phyloP scores from a whole-genome alignment of 2,888 invertebrate species.

The Acrobasis suavella region DNA sequence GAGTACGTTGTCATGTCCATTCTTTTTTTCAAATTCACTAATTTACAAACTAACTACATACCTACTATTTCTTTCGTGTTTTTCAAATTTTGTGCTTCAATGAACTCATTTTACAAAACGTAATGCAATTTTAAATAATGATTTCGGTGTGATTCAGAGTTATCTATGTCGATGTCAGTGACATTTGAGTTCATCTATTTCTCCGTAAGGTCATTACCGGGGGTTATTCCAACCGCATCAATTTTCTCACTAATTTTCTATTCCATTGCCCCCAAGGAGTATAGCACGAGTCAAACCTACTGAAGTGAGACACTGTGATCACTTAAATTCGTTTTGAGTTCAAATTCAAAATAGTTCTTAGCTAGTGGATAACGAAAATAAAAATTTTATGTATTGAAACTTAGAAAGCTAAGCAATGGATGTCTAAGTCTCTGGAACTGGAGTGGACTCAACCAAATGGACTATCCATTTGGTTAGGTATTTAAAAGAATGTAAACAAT shows the following conservation, averaged over 20 bases:
- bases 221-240: slow-evolving; percentile 59
- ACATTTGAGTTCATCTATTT: slow-evolving; percentile 54
- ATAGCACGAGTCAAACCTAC: slow-evolving; percentile 65
- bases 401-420: too few relatives aligned
- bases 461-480: too few relatives aligned
- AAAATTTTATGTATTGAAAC: neutral
- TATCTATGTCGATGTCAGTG: slow-evolving; percentile 47
- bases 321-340: slow-evolving; percentile 6
- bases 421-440: too few relatives aligned
- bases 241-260: slow-evolving; percentile 67
- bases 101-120: neutral
- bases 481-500: too few relatives aligned
- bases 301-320: slow-evolving; percentile 38
- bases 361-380: neutral
- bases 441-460: too few relatives aligned
- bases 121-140: neutral
- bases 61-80: neutral
- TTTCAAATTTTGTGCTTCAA: neutral
- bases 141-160: slow-evolving; percentile 26
- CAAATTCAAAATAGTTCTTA: neutral
- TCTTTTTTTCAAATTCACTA: too few relatives aligned
- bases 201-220: slow-evolving; percentile 52
- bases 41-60: too few relatives aligned
- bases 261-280: slow-evolving; percentile 65
- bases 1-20: too few relatives aligned